Evolutionary conservation across 2,888 invertebrate genomes (phyloP), one percentile per base, ranked within the genome.

Genomic region (Drosophila mimetica): DNA sequence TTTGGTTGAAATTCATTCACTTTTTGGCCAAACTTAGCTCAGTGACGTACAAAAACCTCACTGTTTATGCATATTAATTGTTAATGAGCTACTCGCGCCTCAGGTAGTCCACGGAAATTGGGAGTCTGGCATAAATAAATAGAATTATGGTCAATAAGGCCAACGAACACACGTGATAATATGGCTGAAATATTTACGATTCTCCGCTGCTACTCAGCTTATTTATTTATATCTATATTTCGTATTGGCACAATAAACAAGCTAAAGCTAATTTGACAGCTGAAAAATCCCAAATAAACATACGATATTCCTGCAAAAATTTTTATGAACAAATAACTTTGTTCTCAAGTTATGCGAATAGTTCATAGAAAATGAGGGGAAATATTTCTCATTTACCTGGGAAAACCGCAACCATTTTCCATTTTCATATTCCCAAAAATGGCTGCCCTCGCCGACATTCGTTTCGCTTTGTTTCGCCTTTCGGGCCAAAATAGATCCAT

Each of bases 401-500:
- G 16, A 55, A 60, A 60, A 30, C 60, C 55, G 44, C 55, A 46
- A 55, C 55, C 11, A 16, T 13, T 8, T 18, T 48, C 41, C 6
- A n/a, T 36, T 59, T 42, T 41, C 47, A 55, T 20, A 50, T 59
- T 37, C 50, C 71, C 52, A 42, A 76, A 82, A 77, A 79, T 82
- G 84, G 84, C 63, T 28, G 74, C 54, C 60, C 30, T 57, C 41
- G 48, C 53, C 51, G 65, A n/a, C 18, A 14, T 50, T 65, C 54
- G 39, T 34, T 73, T 75, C 57, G 57, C 61, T 75, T 70, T 37
- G 51, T 58, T 51, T 37, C 51, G 76, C 64, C 57, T 74, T 71
- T 65, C 8, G 57, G 41, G 71, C 79, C 70, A 79, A 83, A 83
- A 82, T 82, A 83, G 78, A 83, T 83, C 75, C 85, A 83, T 83